phyloP scores from a whole-genome alignment of 1,140 invertebrate species.

The Brachionus sp. region DNA sequence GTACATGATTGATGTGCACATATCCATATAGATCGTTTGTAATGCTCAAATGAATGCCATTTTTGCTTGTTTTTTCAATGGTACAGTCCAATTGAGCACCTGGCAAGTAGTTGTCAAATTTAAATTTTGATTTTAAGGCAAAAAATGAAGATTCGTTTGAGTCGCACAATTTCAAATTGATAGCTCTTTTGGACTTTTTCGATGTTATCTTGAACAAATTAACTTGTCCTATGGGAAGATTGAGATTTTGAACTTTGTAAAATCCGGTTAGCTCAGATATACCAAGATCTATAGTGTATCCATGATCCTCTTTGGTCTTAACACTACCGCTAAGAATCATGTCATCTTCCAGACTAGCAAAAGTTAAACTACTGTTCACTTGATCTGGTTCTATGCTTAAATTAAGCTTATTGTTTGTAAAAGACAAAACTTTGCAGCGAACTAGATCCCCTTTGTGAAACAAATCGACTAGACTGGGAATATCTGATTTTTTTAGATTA shows the following conservation, averaged over 20 bases:
- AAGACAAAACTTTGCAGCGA: conserved; percentile 25
- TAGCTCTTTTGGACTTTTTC: background rate
- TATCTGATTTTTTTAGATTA: background rate
- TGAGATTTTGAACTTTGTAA: background rate
- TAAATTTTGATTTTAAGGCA: conserved; percentile 3
- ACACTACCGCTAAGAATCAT: conserved; percentile 29
- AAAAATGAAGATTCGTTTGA: conserved; percentile 18
- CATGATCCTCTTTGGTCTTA: conserved; percentile 43
- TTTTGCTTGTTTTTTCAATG: conserved; percentile 32
- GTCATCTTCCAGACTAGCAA: background rate
- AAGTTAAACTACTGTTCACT: conserved; percentile 7
- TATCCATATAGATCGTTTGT: conserved; percentile 10
- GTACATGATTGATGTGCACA: conserved; percentile 31
- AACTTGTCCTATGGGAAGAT: conserved; percentile 14
- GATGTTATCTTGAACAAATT: conserved; percentile 34
- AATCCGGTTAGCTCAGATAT: conserved; percentile 14
- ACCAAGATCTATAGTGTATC: conserved; percentile 31
- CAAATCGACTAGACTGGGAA: background rate
- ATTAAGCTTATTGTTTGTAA: conserved; percentile 15
- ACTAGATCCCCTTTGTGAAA: conserved; percentile 41
- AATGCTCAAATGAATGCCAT: conserved; percentile 30
- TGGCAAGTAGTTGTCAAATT: conserved; percentile 38
- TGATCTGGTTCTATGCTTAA: conserved; percentile 37
- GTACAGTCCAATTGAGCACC: conserved; percentile 32
- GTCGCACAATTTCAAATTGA: conserved; percentile 35